Evolutionary conservation across 2,888 invertebrate genomes (phyloP), one percentile per base, ranked within the genome.

Genomic region (Dryocosmus kuriphilus): DNA sequence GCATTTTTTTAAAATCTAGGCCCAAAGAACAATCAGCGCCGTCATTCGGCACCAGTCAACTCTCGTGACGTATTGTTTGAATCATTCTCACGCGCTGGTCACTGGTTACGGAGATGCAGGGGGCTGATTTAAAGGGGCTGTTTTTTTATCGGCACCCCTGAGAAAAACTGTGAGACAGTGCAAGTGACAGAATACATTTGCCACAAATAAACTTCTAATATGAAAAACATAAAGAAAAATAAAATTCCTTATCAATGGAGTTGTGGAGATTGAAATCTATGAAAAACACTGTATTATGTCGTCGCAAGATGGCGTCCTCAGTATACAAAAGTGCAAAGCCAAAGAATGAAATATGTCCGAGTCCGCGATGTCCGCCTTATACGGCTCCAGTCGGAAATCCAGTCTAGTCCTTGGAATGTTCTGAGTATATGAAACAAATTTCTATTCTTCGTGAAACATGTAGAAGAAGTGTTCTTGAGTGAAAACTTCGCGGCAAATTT

Each of bases 311-410:
- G 71, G 71, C 71, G 71, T 71, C 27, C 30, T 71, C n/a, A 30
- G 71, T 71, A 16, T 16, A 19, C 30, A 71, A 51, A 27, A 41
- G 65, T 38, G 24, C 63, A 24, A 41, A 65, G 63, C 16, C 63
- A 24, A 41, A 65, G 63, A 63, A 63, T 63, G 35, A 35, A 65
- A 65, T 14, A 65, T 46, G 67, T 67, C 77, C 77, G 79, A 27
- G 67, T 67, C 77, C 77, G 79, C 80, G 9, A 41, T 46, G 46
- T 67, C 77, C 77, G 77, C 80, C 80, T 80, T 80, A 77, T 79
- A 80, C 78, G 80, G 80, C 74, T 65, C 60, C 77, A 74, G 35
- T 73, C 46, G 74, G 74, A 77, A 77, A 77, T 77, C 74, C 77
- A 77, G 77, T 77, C 46, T 74, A 77, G 46, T 74, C 77, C 74